Conservation (phyloP, 2,888 invertebrate species). For the Stenodema calcarata region DNA sequence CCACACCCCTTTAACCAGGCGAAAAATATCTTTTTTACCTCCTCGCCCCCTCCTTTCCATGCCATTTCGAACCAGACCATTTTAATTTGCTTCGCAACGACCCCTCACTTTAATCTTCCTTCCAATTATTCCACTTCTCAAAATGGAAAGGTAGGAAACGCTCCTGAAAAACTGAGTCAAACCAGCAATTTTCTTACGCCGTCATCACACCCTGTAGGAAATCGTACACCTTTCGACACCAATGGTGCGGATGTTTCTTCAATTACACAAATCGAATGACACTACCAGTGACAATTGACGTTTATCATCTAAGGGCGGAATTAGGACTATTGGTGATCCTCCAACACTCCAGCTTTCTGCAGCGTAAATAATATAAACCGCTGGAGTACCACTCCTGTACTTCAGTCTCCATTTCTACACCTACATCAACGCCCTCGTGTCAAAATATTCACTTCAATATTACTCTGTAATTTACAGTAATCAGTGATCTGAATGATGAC, state of each 20-base stretch:
- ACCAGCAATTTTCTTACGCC: not conserved
- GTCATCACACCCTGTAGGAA: not conserved
- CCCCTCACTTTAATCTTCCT: constrained; percentile 37
- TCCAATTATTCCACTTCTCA: constrained; percentile 37
- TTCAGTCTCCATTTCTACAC: not conserved
- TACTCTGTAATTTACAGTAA: not conserved
- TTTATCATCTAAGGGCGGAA: not conserved
- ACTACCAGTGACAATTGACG: too few species aligned
- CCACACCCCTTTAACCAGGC: not conserved
- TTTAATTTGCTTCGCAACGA: constrained; percentile 38
- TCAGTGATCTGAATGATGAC: not conserved
- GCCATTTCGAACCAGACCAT: constrained; percentile 17
- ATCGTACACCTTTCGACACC: not conserved
- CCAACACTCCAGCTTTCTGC: not conserved
- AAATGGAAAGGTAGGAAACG: constrained; percentile 24
- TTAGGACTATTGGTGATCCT: too few species aligned
- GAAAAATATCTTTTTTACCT: constrained; percentile 33
- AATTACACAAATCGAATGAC: too few species aligned
- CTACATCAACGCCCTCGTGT: not conserved
- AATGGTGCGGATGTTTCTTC: not conserved
- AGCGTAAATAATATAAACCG: not conserved
- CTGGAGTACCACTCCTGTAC: not conserved
- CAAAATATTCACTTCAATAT: not conserved
- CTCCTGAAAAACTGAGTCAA: not conserved
- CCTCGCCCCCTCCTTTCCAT: not conserved